Evolutionary conservation across 2,113 vertebrate species (phyloP), one percentile per base, ranked within the genome.

Genomic region (Chauna torquata): DNA sequence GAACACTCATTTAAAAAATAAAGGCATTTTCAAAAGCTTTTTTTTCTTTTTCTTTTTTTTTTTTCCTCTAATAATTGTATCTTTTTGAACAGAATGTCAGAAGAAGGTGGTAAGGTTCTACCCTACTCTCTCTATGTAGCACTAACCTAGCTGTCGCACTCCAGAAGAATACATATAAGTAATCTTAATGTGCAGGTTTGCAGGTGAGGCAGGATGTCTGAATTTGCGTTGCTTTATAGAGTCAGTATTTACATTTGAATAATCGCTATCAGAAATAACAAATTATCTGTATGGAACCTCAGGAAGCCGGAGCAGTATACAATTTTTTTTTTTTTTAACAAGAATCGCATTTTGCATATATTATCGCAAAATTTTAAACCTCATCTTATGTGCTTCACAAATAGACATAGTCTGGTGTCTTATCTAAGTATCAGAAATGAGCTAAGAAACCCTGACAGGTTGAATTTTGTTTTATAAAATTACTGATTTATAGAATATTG

Each of bases 241-340:
- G 86, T 80, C 82, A 75, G 61, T 76, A 70, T 97, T 97, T 96
- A 94, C 94, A 90, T 97, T 95, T 97, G 89, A 97, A 96, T 96
- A 97, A 96, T 94, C 96, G 80, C 82, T 93, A 55, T 95, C 91
- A 97, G 82, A 88, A 97, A 86, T 95, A 96, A 95, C 90, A 92
- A 96, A 74, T 86, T 88, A 84, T 88, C 49, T 38, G 3, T 34
- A 55, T 27, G 57, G 78, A 96, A 95, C 42, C 79, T 83, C 14
- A 34, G 88, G 88, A 98, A 97, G 77, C 88, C 88, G 30, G 75
- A 94, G 27, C 68, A 49, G 76, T 49, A 89, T 57, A 58, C 22
- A 55, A n/a, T n/a, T n/a, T n/a, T 78, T 82, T 55, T 45, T 69
- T 70, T 74, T 68, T 45, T 66, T 38, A 27, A 30, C 6, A 83